Base-by-base conservation (phyloP, 2,888 invertebrate species). In the Choreutis nemorana region DNA sequence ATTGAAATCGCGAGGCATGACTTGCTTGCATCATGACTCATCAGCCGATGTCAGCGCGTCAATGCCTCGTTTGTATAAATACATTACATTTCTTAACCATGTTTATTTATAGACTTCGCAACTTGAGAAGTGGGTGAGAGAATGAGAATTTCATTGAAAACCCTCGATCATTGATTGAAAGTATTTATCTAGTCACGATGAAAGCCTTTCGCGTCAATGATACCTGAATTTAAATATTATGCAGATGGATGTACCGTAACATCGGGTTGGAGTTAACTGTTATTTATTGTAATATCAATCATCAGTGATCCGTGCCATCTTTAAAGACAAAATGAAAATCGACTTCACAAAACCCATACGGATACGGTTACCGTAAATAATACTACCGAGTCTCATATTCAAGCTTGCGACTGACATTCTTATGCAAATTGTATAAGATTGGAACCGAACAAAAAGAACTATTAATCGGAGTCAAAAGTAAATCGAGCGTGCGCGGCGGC, bases 391-490 rank as follows among this genome's bases (percentile, higher is more conserved):
- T 37, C 39, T 39, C 32, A 35, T 38, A 36, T 37, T 39, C 45
- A 46, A 44, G 41, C 33, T 37, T 49, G 44, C 41, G 50, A 45
- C 42, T 50, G 45, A 61, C 61, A 68, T 67, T 67, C 56, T 59
- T 67, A 71, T 70, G 67, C 63, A 68, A 68, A 71, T n/a, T 70
- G 52, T 50, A 45, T 46, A 43, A 58, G 56, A 65, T 59, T 62
- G 63, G 51, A 58, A 48, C 42, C 39, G 51, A 64, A 66, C 62
- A 67, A 67, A 70, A 72, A 61, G 51, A 58, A 55, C 58, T 54
- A 64, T 67, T 66, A 64, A 67, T 67, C 61, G 61, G 59, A 65
- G 58, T 64, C 62, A 63, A 62, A 64, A 66, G 55, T 61, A 64
- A 70, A 65, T 64, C 58, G 60, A 62, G 53, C 52, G 55, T 55